Evolutionary conservation across 2,113 vertebrate species (phyloP).

Genomic region (Leucoraja erinaceus): DNA sequence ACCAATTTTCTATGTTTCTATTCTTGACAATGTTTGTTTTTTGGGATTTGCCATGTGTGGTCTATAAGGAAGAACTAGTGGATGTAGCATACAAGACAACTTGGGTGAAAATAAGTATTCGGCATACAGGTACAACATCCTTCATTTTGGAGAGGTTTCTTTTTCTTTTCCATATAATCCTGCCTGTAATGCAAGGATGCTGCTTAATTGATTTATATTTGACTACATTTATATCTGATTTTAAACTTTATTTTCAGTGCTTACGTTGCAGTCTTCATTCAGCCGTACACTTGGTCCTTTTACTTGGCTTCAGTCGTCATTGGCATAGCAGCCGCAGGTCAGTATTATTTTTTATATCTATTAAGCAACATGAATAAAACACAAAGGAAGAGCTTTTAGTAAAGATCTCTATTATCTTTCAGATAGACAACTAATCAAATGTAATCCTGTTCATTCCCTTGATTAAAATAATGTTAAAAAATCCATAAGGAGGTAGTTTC

Average conservation of each 20-base stretch:
- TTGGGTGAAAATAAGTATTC: neutral
- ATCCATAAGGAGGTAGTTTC: neutral
- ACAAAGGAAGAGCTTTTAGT: neutral
- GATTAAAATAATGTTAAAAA: neutral
- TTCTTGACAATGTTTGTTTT: too few relatives aligned
- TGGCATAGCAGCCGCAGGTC: slow-evolving; percentile 87
- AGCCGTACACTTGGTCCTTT: slow-evolving; percentile 84
- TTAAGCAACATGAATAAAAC: neutral
- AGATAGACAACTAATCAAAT: neutral
- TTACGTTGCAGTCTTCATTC: slow-evolving; percentile 94
- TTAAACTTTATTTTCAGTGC: slow-evolving; percentile 55
- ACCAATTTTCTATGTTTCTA: too few relatives aligned
- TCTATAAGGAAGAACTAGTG: too few relatives aligned
- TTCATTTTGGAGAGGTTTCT: too few relatives aligned
- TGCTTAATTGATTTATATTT: neutral
- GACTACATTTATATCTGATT: neutral
- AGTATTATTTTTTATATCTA: slow-evolving; percentile 48
- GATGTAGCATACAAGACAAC: too few relatives aligned
- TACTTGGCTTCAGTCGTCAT: slow-evolving; percentile 89
- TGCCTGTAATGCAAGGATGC: neutral
- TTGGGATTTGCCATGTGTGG: too few relatives aligned
- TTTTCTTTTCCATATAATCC: neutral
- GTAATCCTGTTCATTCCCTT: neutral
- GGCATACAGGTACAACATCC: too few relatives aligned
- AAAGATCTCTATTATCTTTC: neutral